Evolutionary conservation across 2,888 invertebrate species (phyloP).

Genomic region (Atherix ibis): DNA sequence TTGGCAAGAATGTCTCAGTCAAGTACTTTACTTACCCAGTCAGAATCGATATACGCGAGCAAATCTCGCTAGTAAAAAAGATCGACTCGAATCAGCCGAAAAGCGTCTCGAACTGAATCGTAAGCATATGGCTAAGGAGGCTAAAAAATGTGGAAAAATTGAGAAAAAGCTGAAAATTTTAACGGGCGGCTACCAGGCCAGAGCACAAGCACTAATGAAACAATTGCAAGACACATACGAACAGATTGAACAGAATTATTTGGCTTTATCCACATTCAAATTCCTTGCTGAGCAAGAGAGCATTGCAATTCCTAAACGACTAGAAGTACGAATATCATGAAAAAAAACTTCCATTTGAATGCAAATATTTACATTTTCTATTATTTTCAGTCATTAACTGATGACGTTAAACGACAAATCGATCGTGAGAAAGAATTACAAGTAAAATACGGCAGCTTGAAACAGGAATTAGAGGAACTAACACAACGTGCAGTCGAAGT

Average conservation of each 20-base stretch:
- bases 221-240: slow-evolving; percentile 75
- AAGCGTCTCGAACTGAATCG: slow-evolving; percentile 85
- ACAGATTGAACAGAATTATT: slow-evolving; percentile 75
- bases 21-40: slow-evolving; percentile 80
- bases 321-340: slow-evolving; percentile 45
- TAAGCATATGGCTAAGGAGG: slow-evolving; percentile 91
- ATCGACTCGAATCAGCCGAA: slow-evolving; percentile 84
- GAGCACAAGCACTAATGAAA: slow-evolving; percentile 73
- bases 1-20: slow-evolving; percentile 92
- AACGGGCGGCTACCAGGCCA: slow-evolving; percentile 76
- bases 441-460: slow-evolving; percentile 60
- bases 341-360: neutral
- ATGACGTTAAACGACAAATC: slow-evolving; percentile 83
- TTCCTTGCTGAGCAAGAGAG: slow-evolving; percentile 80
- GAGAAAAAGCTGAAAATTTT: slow-evolving; percentile 93
- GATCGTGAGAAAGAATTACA: slow-evolving; percentile 83
- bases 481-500: slow-evolving; percentile 10
- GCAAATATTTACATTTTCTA: neutral
- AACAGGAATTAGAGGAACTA: slow-evolving; percentile 41
- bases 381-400: slow-evolving; percentile 53
- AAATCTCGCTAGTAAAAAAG: slow-evolving; percentile 89
- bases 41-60: slow-evolving; percentile 88
- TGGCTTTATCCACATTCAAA: slow-evolving; percentile 83
- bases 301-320: slow-evolving; percentile 74
- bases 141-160: slow-evolving; percentile 91